Conservation (phyloP, 1,140 invertebrate genomes). For the Anastrepha ludens region DNA sequence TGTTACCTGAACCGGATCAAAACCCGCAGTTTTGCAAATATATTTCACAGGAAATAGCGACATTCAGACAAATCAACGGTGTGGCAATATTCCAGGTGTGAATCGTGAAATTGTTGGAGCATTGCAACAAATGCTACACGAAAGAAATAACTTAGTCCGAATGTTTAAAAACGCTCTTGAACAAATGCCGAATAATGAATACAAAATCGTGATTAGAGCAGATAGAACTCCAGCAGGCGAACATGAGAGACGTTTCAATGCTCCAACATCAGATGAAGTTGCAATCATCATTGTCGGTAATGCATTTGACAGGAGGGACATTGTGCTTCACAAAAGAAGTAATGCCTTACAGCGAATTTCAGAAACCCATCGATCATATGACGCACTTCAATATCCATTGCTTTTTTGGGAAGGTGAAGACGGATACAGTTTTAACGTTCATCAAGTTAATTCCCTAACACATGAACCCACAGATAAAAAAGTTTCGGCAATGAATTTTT, state of each 20-base stretch:
- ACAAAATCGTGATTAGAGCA: conserved; percentile 63
- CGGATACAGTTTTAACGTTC: conserved; percentile 66
- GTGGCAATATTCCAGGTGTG: background rate
- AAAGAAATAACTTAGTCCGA: background rate
- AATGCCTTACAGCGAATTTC: conserved; percentile 57
- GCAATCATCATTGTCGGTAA: conserved; percentile 70
- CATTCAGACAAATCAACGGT: background rate
- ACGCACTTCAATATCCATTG: conserved; percentile 74
- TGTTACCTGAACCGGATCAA: too few relatives aligned
- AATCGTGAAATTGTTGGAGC: background rate
- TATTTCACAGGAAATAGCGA: conserved; percentile 7
- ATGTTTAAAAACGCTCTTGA: conserved; percentile 32
- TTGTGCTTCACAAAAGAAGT: conserved; percentile 30
- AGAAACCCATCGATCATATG: conserved; percentile 71
- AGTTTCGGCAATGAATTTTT: background rate
- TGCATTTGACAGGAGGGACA: conserved; percentile 36
- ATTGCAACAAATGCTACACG: background rate
- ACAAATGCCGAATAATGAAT: conserved; percentile 4
- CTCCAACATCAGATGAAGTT: conserved; percentile 71
- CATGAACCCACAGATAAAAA: conserved; percentile 1
- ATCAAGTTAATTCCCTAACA: background rate
- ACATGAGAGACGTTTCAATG: conserved; percentile 74
- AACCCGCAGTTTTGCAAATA: too few relatives aligned
- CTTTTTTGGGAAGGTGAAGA: conserved; percentile 74
- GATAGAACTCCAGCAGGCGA: conserved; percentile 66